Conservation (phyloP, 1,140 invertebrate species). For the Aphidius ervi region DNA sequence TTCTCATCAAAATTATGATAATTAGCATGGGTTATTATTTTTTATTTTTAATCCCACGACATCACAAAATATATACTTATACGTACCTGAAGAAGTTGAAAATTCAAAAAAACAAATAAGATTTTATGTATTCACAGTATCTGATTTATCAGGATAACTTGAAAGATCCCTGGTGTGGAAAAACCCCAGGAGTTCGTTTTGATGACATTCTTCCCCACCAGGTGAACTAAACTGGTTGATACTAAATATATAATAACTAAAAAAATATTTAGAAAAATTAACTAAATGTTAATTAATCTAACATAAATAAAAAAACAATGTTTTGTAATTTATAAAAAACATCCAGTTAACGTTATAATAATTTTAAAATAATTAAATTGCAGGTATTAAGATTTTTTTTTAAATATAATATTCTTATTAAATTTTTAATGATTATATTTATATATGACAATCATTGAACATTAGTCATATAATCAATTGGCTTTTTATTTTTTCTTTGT, state of each 20-base stretch:
- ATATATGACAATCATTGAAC: too few relatives aligned
- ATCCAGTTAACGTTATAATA: not conserved
- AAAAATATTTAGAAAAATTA: not conserved
- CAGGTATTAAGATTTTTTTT: too few relatives aligned
- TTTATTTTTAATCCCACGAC: conserved; percentile 1
- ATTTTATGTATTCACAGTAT: not conserved
- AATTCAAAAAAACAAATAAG: conserved; percentile 1
- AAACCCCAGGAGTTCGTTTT: conserved; percentile 6
- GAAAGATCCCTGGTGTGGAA: conserved; percentile 19
- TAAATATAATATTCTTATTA: too few relatives aligned
- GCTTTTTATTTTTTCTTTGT: too few relatives aligned
- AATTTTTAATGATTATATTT: too few relatives aligned
- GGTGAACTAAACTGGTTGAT: not conserved
- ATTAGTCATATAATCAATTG: too few relatives aligned
- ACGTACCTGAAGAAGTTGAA: not conserved
- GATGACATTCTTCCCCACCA: conserved; percentile 14
- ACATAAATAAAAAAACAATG: not conserved
- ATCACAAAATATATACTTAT: conserved; percentile 9
- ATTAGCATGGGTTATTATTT: conserved; percentile 14
- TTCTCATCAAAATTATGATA: too few relatives aligned
- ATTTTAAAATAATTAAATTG: not conserved
- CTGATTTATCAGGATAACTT: conserved; percentile 26
- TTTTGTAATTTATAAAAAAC: not conserved
- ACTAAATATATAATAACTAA: too few relatives aligned
- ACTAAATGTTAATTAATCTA: not conserved